These are phyloP conservation scores for Pagrus major DNA, from an alignment of 2,113 vertebrate species.

Conservation along the genomic window DNA sequence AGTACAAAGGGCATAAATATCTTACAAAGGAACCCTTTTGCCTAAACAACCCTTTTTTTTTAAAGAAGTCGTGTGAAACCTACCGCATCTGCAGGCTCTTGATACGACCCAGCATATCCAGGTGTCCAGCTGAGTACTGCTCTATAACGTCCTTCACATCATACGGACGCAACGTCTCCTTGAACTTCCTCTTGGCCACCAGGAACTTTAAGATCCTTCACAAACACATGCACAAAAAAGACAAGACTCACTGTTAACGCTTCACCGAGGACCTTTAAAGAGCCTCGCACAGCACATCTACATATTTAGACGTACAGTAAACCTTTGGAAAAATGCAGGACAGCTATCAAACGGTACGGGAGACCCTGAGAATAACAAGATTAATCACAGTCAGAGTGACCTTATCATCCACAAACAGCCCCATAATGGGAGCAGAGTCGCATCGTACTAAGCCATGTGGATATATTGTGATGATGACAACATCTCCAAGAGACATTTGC, in stretches of 20 bases:
- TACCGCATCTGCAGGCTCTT: conserved; percentile 95
- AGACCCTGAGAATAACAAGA: conserved; percentile 64
- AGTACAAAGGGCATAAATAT: not conserved
- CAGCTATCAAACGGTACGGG: conserved; percentile 52
- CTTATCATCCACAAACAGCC: conserved; percentile 76
- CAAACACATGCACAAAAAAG: conserved; percentile 42
- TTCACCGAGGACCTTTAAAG: conserved; percentile 23
- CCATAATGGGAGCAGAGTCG: conserved; percentile 58
- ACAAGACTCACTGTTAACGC: conserved; percentile 30
- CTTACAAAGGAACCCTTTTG: not conserved
- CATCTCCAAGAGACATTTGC: conserved; percentile 62
- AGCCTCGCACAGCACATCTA: not conserved
- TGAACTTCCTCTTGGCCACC: conserved; percentile 99
- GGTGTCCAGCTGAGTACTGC: conserved; percentile 97
- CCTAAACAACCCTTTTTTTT: not conserved
- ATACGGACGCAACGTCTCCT: conserved; percentile 96
- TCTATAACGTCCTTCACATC: conserved; percentile 99
- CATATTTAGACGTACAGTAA: conserved; percentile 37
- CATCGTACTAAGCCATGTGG: conserved; percentile 46
- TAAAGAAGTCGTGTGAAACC: not conserved
- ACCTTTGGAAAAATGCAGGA: conserved; percentile 64
- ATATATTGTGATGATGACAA: conserved; percentile 61
- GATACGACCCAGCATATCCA: conserved; percentile 98
- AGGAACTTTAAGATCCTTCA: conserved; percentile 97
- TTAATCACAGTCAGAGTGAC: conserved; percentile 76